Evolutionary conservation across 2,797 vertebrate species (phyloP).

Genomic region (Micrastur ruficollis): DNA sequence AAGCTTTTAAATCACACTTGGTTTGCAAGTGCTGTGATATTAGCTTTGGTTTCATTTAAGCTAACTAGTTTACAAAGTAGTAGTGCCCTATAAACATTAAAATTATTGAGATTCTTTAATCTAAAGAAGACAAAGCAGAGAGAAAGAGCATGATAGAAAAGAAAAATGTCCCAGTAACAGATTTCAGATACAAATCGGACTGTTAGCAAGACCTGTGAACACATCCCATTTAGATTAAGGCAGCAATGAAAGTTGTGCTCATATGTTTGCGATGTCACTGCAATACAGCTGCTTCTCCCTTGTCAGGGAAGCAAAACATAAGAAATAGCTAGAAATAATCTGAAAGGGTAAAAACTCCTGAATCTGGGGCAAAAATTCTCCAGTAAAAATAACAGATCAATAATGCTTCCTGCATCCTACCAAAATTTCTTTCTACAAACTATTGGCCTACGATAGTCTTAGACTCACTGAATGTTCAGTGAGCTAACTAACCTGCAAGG

Average conservation of each 20-base stretch:
- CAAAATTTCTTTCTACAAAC: not conserved
- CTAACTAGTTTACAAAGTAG: not conserved
- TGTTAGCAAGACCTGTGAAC: not conserved
- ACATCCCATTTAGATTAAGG: not conserved
- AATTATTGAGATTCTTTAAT: not conserved
- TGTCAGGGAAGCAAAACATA: not conserved
- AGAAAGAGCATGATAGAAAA: not conserved
- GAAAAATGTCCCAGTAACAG: not conserved
- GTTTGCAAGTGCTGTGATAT: not conserved
- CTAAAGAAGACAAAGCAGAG: not conserved
- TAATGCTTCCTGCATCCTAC: not conserved
- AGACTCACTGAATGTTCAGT: not conserved
- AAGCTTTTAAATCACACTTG: not conserved
- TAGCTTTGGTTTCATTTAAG: not conserved
- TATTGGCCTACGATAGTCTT: not conserved
- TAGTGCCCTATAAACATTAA: not conserved
- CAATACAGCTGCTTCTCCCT: not conserved
- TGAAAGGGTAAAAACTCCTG: not conserved
- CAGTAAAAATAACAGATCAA: not conserved
- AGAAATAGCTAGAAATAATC: not conserved
- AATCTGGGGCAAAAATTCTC: not conserved
- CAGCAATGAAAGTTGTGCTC: not conserved
- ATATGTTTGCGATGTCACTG: not conserved
- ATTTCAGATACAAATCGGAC: not conserved
- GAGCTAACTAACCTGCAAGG: not conserved